phyloP scores from a whole-genome alignment of 1,140 invertebrate species.

The Oryctes rhinoceros region DNA sequence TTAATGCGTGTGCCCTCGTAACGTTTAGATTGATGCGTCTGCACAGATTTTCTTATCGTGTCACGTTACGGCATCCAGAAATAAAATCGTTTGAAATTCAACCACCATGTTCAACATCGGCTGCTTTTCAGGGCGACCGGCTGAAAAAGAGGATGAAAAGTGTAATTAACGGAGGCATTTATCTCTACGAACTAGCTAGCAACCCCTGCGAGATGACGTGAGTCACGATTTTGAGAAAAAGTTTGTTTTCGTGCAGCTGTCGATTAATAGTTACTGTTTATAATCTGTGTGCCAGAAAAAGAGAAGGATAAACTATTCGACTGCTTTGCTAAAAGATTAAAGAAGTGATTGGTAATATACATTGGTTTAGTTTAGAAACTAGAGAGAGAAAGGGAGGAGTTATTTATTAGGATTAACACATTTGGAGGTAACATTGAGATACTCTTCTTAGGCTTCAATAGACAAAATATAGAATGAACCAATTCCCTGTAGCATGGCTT shows the following conservation, averaged over 20 bases:
- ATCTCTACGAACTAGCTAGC: not conserved
- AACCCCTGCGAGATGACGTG: not conserved
- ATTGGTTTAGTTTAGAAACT: no score
- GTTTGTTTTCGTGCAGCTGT: conserved; percentile 21
- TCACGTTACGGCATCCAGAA: conserved; percentile 27
- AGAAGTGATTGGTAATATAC: no score
- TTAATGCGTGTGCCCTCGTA: conserved; percentile 32
- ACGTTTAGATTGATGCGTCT: conserved; percentile 37
- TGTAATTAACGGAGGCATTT: conserved; percentile 33
- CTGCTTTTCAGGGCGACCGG: conserved; percentile 1
- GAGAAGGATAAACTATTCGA: no score
- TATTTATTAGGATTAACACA: no score
- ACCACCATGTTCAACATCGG: conserved; percentile 22
- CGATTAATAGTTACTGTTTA: not conserved
- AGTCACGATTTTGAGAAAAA: conserved; percentile 30
- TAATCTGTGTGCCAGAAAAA: not conserved
- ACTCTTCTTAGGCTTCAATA: no score
- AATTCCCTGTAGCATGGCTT: no score
- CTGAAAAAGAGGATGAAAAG: conserved; percentile 33
- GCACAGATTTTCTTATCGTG: conserved; percentile 34
- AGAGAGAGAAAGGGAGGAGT: no score
- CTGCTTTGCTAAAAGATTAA: no score
- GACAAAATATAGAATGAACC: no score
- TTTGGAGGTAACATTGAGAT: no score
- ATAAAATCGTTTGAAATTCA: conserved; percentile 38